Evolutionary conservation across 2,888 invertebrate species (phyloP).

Genomic region (Archaeoteleia sp.): DNA sequence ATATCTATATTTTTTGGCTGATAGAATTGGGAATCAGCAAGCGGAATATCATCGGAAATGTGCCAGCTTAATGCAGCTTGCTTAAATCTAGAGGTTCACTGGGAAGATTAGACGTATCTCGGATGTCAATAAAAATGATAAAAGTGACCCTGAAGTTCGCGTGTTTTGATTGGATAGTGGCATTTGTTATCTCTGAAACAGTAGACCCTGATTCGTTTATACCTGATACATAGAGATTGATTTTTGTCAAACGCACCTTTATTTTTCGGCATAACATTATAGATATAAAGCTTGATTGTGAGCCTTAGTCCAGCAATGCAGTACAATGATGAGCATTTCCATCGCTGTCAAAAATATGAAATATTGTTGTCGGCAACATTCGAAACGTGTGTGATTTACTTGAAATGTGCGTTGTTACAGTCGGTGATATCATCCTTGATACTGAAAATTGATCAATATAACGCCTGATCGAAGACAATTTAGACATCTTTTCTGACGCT

Average conservation of each 20-base stretch:
- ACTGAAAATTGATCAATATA: conserved; percentile 1
- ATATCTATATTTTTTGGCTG: not conserved
- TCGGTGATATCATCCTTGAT: not conserved
- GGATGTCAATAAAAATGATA: no score
- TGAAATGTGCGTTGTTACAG: not conserved
- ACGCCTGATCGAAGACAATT: conserved; percentile 25
- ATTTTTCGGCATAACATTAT: not conserved
- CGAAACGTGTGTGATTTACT: not conserved
- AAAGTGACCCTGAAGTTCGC: no score
- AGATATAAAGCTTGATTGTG: not conserved
- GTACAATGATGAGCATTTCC: not conserved
- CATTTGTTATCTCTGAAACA: not conserved
- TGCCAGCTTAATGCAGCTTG: no score
- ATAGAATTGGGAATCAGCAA: not conserved
- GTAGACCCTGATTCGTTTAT: not conserved
- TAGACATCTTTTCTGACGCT: conserved; percentile 18
- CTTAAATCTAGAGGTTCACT: no score
- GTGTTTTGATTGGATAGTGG: no score
- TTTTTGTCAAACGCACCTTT: not conserved
- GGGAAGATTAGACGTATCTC: no score
- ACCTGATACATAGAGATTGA: not conserved
- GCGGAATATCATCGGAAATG: conserved; percentile 2
- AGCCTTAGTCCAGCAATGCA: no score
- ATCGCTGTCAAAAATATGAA: not conserved
- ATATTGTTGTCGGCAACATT: not conserved